phyloP scores from a whole-genome alignment of 2,797 vertebrate species.

The Sebastolobus altivelis region DNA sequence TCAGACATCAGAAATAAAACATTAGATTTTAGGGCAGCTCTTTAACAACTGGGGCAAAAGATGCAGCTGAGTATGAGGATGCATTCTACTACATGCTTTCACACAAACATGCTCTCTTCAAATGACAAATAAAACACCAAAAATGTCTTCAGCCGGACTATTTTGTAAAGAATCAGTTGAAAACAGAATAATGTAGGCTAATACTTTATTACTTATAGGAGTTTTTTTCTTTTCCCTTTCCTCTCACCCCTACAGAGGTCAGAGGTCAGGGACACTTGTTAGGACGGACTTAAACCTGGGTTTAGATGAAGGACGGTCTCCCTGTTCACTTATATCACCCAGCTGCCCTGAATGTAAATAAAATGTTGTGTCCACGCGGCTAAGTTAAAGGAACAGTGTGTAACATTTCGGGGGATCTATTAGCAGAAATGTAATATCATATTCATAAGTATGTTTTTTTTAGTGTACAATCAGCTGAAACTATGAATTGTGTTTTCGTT shows the following conservation, averaged over 20 bases:
- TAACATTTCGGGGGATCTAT: too few species aligned
- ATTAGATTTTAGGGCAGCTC: slow-evolving; percentile 18
- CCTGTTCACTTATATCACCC: background rate
- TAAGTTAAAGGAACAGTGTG: too few species aligned
- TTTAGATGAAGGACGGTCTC: background rate
- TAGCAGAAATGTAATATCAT: too few species aligned
- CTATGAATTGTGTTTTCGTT: too few species aligned
- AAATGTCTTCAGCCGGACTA: background rate
- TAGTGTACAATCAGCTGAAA: too few species aligned
- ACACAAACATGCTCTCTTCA: slow-evolving; percentile 69
- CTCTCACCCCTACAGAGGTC: slow-evolving; percentile 11
- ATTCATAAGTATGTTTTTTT: too few species aligned
- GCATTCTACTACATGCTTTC: slow-evolving; percentile 60
- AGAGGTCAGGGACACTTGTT: slow-evolving; percentile 5
- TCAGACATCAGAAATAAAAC: slow-evolving; percentile 28
- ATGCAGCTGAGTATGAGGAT: slow-evolving; percentile 26
- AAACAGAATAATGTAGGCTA: slow-evolving; percentile 11
- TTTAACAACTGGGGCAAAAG: slow-evolving; percentile 17
- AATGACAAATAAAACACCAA: slow-evolving; percentile 32
- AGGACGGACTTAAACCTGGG: slow-evolving; percentile 3
- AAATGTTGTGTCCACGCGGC: slow-evolving; percentile 2
- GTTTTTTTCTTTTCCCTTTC: background rate
- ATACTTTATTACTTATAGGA: background rate
- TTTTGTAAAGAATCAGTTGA: background rate
- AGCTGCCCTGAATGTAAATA: slow-evolving; percentile 28